Percentiles rank a stretch among this genome's conserved stretches.
Conservation (phyloP, 2,888 invertebrate genomes). For the Kuschelorhynchus macadamiae region DNA sequence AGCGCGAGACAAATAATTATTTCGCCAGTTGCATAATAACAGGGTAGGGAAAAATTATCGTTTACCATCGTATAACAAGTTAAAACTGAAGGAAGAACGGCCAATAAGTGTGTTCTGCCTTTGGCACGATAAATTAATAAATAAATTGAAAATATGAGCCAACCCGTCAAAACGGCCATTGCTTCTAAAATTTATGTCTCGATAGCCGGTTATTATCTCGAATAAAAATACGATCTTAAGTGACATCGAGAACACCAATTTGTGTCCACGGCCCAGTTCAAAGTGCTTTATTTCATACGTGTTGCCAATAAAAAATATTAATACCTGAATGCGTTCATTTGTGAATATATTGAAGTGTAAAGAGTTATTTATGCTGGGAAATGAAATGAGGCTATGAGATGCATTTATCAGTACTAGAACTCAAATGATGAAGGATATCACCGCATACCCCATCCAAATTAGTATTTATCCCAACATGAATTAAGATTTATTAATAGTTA, state of each 20-base stretch:
- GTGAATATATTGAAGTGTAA: too few species aligned
- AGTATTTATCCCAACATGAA: too few species aligned
- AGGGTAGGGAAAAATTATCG: slow-evolving; percentile 48
- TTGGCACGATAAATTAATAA: slow-evolving; percentile 57
- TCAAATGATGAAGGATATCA: too few species aligned
- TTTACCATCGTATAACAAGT: slow-evolving; percentile 41
- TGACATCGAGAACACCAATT: slow-evolving; percentile 45
- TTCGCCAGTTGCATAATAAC: slow-evolving; percentile 50
- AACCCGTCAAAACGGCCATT: slow-evolving; percentile 61
- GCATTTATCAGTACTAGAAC: too few species aligned
- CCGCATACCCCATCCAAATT: too few species aligned
- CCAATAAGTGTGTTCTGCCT: slow-evolving; percentile 43
- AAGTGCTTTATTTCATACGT: slow-evolving; percentile 16
- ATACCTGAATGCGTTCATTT: too few species aligned
- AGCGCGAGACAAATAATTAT: slow-evolving; percentile 24
- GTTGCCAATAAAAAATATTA: background rate
- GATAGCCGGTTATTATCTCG: slow-evolving; percentile 39
- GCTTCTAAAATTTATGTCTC: slow-evolving; percentile 48
- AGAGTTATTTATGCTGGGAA: too few species aligned
- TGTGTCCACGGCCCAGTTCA: slow-evolving; percentile 21
- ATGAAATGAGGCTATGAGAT: too few species aligned
- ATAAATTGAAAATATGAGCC: slow-evolving; percentile 59
- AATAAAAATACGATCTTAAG: slow-evolving; percentile 38
- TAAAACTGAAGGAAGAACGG: slow-evolving; percentile 27
- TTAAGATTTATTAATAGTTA: too few species aligned